These are phyloP conservation scores for Platerodrilus igneus DNA, from an alignment of 2,888 invertebrate species.

Conservation along the genomic window DNA sequence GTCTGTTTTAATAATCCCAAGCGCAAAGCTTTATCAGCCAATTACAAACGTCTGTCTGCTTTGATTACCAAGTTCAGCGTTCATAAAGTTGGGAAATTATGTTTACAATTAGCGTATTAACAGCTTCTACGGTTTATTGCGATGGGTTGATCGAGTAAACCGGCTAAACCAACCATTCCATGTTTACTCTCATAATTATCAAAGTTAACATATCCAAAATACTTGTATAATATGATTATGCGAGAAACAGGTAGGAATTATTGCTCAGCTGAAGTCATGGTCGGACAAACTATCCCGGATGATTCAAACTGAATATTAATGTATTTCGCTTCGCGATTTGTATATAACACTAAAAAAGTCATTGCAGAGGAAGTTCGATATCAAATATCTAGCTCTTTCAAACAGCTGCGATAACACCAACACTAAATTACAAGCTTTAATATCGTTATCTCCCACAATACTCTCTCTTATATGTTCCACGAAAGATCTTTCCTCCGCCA, in stretches of 20 bases:
- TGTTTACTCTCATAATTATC: constrained; percentile 20
- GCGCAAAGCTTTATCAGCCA: too few relatives aligned
- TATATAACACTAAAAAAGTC: constrained; percentile 25
- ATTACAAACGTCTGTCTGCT: too few relatives aligned
- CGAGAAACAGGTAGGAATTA: constrained; percentile 25
- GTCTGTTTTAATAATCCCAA: too few relatives aligned
- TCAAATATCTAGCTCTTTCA: constrained; percentile 38
- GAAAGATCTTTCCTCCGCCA: too few relatives aligned
- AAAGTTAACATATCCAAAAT: constrained; percentile 24
- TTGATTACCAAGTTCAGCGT: too few relatives aligned
- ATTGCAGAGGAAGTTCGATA: constrained; percentile 40
- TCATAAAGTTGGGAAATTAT: too few relatives aligned
- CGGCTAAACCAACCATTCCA: constrained; percentile 9
- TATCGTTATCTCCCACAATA: constrained; percentile 11
- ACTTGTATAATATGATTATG: constrained; percentile 19
- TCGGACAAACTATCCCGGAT: constrained; percentile 28
- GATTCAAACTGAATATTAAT: constrained; percentile 26
- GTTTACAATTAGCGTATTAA: too few relatives aligned
- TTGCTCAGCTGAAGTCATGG: constrained; percentile 25
- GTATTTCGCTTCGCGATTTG: constrained; percentile 22
- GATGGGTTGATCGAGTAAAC: too few relatives aligned
- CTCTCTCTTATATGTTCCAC: constrained; percentile 9
- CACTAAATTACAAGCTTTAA: too few relatives aligned
- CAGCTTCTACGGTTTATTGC: too few relatives aligned
- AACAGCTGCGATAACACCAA: constrained; percentile 39